Percentiles rank a stretch among this genome's conserved stretches.
Conservation (phyloP, 2,888 invertebrate species). For the Leptinotarsa peninsularis region DNA sequence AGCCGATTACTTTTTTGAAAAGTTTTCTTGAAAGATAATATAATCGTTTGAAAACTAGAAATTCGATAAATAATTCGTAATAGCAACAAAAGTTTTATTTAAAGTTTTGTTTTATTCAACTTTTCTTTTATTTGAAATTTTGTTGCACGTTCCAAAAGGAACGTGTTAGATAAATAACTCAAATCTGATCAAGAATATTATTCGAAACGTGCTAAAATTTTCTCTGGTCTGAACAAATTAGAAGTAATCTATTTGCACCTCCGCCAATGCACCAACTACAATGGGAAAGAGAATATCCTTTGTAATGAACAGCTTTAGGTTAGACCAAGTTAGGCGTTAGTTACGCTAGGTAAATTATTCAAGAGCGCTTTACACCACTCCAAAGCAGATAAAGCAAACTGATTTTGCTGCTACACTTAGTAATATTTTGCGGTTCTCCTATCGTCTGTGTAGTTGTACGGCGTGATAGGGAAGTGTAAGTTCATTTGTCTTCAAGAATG, state of each 20-base stretch:
- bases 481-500: background rate
- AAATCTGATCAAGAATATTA: no score
- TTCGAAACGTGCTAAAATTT: no score
- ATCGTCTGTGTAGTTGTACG: constrained; percentile 3
- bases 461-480: background rate
- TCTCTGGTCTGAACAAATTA: background rate
- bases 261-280: constrained; percentile 37
- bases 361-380: constrained; percentile 44
- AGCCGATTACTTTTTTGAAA: no score
- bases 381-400: constrained; percentile 33
- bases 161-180: no score
- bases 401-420: constrained; percentile 21
- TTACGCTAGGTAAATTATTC: constrained; percentile 45
- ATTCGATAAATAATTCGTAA: no score
- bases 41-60: no score
- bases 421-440: constrained; percentile 25
- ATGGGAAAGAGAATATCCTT: constrained; percentile 35
- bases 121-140: no score
- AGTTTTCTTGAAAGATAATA: no score
- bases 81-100: no score
- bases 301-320: constrained; percentile 39
- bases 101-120: no score
- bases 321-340: constrained; percentile 24
- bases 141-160: no score
- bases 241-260: background rate